Conservation (phyloP, 2,888 invertebrate species). For the Anaspis maculata region DNA sequence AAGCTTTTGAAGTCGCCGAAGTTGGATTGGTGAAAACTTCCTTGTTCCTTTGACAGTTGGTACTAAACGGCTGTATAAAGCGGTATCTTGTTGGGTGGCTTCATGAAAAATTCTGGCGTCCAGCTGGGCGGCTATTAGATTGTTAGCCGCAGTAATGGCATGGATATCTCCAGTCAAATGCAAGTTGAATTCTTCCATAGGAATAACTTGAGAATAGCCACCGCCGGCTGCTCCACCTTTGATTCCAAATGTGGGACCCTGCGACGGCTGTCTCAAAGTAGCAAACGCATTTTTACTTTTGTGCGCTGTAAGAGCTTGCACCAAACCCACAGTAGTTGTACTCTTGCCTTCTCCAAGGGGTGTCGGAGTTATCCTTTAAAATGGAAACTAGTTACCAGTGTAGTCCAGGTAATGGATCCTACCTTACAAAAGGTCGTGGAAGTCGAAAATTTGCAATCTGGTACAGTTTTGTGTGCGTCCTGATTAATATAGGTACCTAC, state of each 20-base stretch:
- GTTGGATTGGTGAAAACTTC: conserved; percentile 80
- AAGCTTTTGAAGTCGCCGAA: conserved; percentile 61
- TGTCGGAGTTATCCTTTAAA: conserved; percentile 85
- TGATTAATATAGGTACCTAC: too few relatives aligned
- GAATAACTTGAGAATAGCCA: conserved; percentile 92
- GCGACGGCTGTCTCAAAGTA: conserved; percentile 93
- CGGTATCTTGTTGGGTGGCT: conserved; percentile 78
- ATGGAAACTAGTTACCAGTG: neutral
- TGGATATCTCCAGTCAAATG: conserved; percentile 98
- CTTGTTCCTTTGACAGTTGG: conserved; percentile 73
- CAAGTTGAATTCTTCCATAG: conserved; percentile 99
- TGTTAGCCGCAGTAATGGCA: conserved; percentile 96
- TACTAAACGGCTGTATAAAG: conserved; percentile 81
- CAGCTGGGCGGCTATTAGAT: conserved; percentile 93
- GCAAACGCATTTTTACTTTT: conserved; percentile 81
- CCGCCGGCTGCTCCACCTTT: conserved; percentile 91
- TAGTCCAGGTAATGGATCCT: neutral
- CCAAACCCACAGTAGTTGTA: conserved; percentile 87
- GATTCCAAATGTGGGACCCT: conserved; percentile 98
- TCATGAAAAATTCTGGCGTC: conserved; percentile 97
- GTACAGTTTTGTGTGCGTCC: too few relatives aligned
- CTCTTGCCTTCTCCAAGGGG: conserved; percentile 99
- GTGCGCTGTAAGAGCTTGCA: conserved; percentile 85
- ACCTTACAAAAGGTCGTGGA: conserved; percentile 1
- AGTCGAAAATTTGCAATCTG: too few relatives aligned